Base-by-base conservation (phyloP, 2,113 vertebrate genomes). In the Alethe castanea region DNA sequence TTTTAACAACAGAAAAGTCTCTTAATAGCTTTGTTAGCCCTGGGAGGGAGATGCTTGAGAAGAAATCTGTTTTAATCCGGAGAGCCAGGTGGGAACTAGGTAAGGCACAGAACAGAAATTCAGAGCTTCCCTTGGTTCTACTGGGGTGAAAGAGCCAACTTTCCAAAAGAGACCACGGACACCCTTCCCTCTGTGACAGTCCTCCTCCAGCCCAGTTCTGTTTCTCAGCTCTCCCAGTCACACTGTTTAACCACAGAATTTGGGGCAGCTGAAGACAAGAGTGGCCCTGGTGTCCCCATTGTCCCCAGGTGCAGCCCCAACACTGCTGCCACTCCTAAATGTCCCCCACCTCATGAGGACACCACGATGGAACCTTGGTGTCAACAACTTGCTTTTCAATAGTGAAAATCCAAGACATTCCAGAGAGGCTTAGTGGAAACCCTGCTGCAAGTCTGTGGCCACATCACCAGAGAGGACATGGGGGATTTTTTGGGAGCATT, bases 1-100 rank as follows among this genome's bases (percentile, higher is more conserved):
- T 76, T 93, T 77, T 93, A 77, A 44, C 12, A 65, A 31, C 12
- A 69, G 35, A 57, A 42, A 53, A 56, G 44, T 17, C 24, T 57
- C 54, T 36, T 67, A 74, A 77, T n/a, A 53, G 52, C 19, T 77
- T 60, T 69, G 45, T 44, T 14, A 19, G 59, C 23, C 40, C 17
- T 44, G 0, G 0, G 38, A 66, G 31, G 2, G 3, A 69, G 50
- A 36, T 0, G 0, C 19, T 48, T 44, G 25, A 53, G 59, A 66
- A 69, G 36, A 86, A 72, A 76, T 7, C 12, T 57, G 19, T 5
- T 76, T 90, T 69, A 29, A 82, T 60, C 22, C 48, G 53, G 29
- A 64, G 13, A 62, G 22, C 7, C 4, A 7, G 6, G 18, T 31
- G 29, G 18, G 36, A 74, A 19, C 4, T 18, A 67, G 19, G 33